Percentiles rank a stretch among this genome's conserved stretches.
These are phyloP conservation scores for Aphis craccivora DNA, from an alignment of 1,140 invertebrate genomes.

Conservation along the genomic window DNA sequence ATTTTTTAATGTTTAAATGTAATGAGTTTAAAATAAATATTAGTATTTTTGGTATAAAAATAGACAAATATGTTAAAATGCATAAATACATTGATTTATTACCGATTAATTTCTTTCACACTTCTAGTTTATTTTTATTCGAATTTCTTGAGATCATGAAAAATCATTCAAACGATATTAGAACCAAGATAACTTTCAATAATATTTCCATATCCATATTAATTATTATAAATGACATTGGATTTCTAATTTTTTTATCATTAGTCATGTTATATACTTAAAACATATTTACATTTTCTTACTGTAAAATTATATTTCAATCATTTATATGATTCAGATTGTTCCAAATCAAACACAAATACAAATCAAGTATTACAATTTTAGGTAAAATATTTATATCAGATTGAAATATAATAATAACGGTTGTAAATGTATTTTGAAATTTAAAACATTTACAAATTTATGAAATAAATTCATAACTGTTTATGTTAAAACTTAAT, in stretches of 20 bases:
- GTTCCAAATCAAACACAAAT: background rate
- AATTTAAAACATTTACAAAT: background rate
- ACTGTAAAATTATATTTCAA: background rate
- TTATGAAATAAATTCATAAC: background rate
- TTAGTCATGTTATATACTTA: background rate
- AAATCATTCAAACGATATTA: background rate
- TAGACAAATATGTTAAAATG: background rate
- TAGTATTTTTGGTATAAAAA: background rate
- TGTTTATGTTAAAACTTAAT: background rate
- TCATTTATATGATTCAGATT: background rate
- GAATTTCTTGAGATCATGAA: background rate
- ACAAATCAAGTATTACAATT: background rate
- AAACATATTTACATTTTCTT: background rate
- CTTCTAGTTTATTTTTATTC: background rate
- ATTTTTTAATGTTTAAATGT: background rate
- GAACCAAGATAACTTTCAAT: background rate
- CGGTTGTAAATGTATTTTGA: background rate
- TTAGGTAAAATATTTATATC: background rate
- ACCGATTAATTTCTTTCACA: background rate
- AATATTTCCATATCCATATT: background rate
- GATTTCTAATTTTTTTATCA: background rate
- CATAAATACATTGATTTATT: background rate
- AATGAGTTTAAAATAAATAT: background rate
- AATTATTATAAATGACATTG: background rate
- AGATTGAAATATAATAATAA: background rate